These are phyloP conservation scores for Misgurnus mizolepis DNA, from an alignment of 2,113 vertebrate genomes.

Conservation along the genomic window DNA sequence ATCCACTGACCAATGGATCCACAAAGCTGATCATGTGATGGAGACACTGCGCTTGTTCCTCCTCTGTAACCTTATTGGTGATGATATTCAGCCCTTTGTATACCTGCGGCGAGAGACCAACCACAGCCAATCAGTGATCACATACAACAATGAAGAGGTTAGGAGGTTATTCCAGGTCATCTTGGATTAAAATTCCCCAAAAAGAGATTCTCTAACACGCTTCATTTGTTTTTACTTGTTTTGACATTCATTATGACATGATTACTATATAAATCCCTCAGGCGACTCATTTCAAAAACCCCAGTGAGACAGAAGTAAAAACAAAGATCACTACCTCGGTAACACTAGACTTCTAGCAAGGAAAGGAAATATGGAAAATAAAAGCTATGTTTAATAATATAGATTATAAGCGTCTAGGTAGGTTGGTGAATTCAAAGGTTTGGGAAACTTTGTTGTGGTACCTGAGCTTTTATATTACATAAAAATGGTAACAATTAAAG, in stretches of 20 bases:
- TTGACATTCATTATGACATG: neutral
- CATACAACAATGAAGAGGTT: neutral
- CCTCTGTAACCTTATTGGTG: slow-evolving; percentile 90
- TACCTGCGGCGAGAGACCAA: slow-evolving; percentile 74
- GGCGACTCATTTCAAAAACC: neutral
- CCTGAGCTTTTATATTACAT: no score
- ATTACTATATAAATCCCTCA: neutral
- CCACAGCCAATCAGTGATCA: slow-evolving; percentile 18
- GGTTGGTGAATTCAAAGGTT: no score
- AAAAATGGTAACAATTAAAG: neutral
- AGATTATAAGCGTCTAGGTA: no score
- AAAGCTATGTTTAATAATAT: no score
- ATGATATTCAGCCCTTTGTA: slow-evolving; percentile 95
- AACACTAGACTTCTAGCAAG: no score
- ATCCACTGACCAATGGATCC: slow-evolving; percentile 87
- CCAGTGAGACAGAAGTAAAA: neutral
- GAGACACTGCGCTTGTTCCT: slow-evolving; percentile 82
- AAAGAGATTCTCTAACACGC: neutral
- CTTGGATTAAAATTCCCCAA: neutral
- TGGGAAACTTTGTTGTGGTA: no score
- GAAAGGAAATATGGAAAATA: no score
- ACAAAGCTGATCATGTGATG: slow-evolving; percentile 98
- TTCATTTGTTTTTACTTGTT: neutral
- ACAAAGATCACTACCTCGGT: neutral
- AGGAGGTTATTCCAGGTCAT: neutral